A percentile compares a stretch with the other conserved stretches of the same genome.
phyloP scores from a whole-genome alignment of 1,140 invertebrate genomes.

The Pectinophora gossypiella region DNA sequence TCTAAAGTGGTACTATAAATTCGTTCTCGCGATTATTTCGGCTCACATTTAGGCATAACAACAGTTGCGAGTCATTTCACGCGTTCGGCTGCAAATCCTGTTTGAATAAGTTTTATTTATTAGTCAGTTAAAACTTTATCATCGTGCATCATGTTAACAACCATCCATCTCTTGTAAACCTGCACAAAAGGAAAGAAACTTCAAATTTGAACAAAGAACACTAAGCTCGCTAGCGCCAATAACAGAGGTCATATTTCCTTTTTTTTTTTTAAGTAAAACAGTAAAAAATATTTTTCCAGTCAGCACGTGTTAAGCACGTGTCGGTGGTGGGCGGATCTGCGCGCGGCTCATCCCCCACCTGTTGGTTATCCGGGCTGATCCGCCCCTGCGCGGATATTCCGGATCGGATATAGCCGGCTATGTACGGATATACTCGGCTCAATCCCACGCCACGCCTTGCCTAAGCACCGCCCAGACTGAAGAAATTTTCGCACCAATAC shows the following conservation, averaged over 20 bases:
- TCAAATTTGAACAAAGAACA: no score
- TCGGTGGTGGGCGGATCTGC: conserved; percentile 55
- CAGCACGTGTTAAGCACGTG: conserved; percentile 37
- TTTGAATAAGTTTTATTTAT: no score
- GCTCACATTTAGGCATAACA: conserved; percentile 34
- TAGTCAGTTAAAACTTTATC: no score
- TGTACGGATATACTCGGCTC: conserved; percentile 29
- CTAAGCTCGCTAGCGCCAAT: no score
- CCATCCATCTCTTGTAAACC: no score
- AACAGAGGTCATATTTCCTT: no score
- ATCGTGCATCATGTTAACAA: no score
- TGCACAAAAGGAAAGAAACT: no score
- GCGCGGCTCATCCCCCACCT: conserved; percentile 68
- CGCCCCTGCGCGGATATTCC: conserved; percentile 37
- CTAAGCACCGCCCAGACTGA: conserved; percentile 34
- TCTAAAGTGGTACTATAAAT: conserved; percentile 53
- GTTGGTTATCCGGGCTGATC: conserved; percentile 70
- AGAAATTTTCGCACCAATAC: no score
- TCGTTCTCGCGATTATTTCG: conserved; percentile 42
- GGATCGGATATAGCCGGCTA: conserved; percentile 23
- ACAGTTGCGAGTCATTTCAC: conserved; percentile 32
- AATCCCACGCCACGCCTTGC: conserved; percentile 40
- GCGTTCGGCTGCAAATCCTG: conserved; percentile 17
- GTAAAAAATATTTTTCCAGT: conserved; percentile 18
- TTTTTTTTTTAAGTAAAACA: no score